Percentiles rank a stretch among this genome's conserved stretches.
phyloP scores from a whole-genome alignment of 1,140 invertebrate species.

The Brachionus paranguensis region DNA sequence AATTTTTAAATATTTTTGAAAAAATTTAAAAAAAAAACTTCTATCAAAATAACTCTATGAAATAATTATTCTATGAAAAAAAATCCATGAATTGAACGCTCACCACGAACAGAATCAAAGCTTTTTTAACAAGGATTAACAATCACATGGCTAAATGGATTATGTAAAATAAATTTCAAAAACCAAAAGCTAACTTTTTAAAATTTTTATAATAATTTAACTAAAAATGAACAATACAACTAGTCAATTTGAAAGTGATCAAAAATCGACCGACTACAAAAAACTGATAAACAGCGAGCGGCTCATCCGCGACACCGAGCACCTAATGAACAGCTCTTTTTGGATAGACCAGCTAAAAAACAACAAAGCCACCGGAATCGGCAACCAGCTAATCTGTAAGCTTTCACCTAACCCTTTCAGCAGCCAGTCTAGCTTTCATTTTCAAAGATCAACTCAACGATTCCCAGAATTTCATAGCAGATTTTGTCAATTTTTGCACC shows the following conservation, averaged over 20 bases:
- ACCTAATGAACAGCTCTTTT: slow-evolving; percentile 9
- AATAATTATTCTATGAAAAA: too few species aligned
- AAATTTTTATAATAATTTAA: background rate
- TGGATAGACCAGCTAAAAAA: slow-evolving; percentile 18
- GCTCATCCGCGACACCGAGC: background rate
- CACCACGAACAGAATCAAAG: slow-evolving; percentile 33
- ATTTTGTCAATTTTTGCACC: slow-evolving; percentile 10
- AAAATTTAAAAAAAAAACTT: too few species aligned
- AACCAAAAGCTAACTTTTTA: background rate
- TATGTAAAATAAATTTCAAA: background rate
- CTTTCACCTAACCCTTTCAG: background rate
- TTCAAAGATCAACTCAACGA: background rate
- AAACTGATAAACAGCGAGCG: background rate
- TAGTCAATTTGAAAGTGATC: background rate
- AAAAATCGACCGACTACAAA: background rate
- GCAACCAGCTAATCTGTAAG: background rate
- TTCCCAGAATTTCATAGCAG: background rate
- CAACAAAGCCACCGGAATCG: slow-evolving; percentile 4
- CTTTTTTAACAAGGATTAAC: background rate
- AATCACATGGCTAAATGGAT: background rate
- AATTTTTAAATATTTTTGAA: too few species aligned
- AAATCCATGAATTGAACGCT: too few species aligned
- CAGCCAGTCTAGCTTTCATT: background rate
- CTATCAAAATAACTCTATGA: too few species aligned
- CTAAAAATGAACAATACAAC: background rate